Evolutionary conservation across 2,797 vertebrate species (phyloP).

Genomic region (Acrossocheilus fasciatus): DNA sequence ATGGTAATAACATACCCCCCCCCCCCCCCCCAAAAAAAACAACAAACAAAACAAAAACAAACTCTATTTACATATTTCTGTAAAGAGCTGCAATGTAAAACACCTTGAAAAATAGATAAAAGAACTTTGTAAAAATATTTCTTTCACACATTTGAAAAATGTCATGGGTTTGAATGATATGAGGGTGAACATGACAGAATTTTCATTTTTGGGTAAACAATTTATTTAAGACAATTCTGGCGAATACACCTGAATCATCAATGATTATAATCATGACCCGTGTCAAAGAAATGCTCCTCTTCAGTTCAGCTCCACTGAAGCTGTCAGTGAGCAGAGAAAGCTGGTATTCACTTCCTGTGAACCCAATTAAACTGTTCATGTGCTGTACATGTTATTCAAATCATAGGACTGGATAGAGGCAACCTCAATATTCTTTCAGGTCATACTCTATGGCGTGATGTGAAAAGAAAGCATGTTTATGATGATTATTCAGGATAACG

Average conservation of each 20-base stretch:
- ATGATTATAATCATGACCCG: slow-evolving; percentile 46
- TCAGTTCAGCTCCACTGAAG: slow-evolving; percentile 68
- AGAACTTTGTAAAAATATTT: not conserved
- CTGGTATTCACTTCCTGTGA: not conserved
- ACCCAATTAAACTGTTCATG: not conserved
- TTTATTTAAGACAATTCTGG: not conserved
- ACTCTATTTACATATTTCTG: too few relatives aligned
- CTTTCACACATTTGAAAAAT: not conserved
- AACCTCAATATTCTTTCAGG: slow-evolving; percentile 13
- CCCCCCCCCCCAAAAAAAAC: too few relatives aligned
- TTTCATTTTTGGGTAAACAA: not conserved
- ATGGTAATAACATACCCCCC: not conserved
- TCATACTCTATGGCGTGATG: not conserved
- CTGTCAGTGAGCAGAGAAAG: slow-evolving; percentile 13
- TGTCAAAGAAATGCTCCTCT: slow-evolving; percentile 59
- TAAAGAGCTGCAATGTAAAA: too few relatives aligned
- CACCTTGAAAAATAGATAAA: too few relatives aligned
- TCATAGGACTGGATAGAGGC: not conserved
- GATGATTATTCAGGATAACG: slow-evolving; percentile 10
- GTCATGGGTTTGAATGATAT: not conserved
- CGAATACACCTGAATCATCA: not conserved
- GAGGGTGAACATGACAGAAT: not conserved
- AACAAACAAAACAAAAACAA: too few relatives aligned
- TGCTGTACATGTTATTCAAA: not conserved
- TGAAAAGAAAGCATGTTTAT: not conserved